phyloP scores from a whole-genome alignment of 2,888 invertebrate genomes.

The Adelognathus sp. region DNA sequence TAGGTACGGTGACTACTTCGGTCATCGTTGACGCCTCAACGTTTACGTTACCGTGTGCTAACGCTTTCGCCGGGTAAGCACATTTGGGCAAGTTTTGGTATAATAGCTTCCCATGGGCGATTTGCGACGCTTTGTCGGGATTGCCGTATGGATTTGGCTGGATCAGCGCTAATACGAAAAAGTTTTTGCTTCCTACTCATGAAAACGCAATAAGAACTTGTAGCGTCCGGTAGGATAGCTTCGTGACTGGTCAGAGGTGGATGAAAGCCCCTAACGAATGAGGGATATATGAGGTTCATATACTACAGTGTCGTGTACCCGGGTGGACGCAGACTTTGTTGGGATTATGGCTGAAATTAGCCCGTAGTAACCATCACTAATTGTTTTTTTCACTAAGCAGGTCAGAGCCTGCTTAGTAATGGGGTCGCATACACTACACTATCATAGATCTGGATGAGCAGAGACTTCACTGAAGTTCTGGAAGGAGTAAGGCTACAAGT shows the following conservation, averaged over 20 bases:
- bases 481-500: background rate
- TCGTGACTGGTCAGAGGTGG: background rate
- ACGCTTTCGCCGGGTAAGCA: background rate
- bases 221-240: background rate
- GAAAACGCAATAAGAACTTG: background rate
- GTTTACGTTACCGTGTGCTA: background rate
- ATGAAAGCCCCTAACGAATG: background rate
- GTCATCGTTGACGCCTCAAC: background rate
- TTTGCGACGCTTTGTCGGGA: background rate
- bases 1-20: background rate
- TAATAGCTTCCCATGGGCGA: background rate
- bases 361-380: background rate
- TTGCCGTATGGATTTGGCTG: too few relatives aligned
- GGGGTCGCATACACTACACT: background rate
- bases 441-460: background rate
- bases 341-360: background rate
- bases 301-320: background rate
- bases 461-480: background rate
- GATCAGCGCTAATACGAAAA: background rate
- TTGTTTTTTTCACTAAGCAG: background rate
- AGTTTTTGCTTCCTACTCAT: background rate
- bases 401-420: too few relatives aligned
- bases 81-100: background rate
- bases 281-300: background rate
- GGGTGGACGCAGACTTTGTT: background rate